phyloP scores from a whole-genome alignment of 2,113 vertebrate genomes.

The Formicarius rufipectus region DNA sequence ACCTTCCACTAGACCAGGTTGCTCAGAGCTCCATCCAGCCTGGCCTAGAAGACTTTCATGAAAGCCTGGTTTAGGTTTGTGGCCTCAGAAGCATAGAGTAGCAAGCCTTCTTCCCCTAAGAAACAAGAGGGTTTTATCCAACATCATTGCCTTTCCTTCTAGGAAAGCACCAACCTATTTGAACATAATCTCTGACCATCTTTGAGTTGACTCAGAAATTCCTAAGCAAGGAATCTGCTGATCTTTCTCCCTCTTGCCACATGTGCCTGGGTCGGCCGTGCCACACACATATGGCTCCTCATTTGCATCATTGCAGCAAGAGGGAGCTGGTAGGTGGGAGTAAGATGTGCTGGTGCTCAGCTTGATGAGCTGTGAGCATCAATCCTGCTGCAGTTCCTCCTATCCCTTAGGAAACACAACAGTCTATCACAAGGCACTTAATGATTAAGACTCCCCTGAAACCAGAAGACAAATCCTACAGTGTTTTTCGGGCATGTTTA shows the following conservation, averaged over 20 bases:
- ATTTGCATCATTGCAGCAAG: conserved; percentile 42
- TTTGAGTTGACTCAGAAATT: neutral
- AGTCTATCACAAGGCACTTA: neutral
- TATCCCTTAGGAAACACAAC: neutral
- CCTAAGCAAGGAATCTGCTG: neutral
- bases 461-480: neutral
- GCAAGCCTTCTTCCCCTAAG: neutral
- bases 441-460: neutral
- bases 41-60: neutral
- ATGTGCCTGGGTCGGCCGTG: neutral
- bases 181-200: neutral
- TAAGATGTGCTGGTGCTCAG: neutral
- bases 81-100: neutral
- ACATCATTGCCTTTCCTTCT: neutral
- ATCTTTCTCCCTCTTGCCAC: neutral
- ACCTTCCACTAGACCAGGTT: neutral
- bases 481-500: neutral
- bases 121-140: neutral
- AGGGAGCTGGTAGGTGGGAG: conserved; percentile 48
- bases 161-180: neutral
- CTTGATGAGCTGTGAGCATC: neutral
- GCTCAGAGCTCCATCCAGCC: neutral
- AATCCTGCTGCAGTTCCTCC: neutral
- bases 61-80: neutral
- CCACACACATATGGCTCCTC: neutral